Percentiles rank a stretch among this genome's conserved stretches.
These are phyloP conservation scores for Mythimna albipuncta DNA, from an alignment of 2,888 invertebrate genomes.

Conservation along the genomic window DNA sequence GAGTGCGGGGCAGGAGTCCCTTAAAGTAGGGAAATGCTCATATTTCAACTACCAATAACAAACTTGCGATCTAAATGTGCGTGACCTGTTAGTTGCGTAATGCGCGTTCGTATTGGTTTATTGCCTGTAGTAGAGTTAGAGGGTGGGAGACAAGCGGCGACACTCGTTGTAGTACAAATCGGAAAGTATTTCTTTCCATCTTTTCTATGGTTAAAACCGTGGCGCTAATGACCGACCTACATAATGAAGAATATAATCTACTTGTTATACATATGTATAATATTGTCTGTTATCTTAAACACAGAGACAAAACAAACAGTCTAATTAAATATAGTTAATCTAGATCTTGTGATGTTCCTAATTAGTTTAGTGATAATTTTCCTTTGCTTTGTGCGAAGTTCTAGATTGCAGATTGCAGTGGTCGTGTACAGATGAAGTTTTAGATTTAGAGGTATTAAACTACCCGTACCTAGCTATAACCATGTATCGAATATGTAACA, in stretches of 20 bases:
- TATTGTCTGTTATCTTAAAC: constrained; percentile 38
- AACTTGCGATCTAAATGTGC: no score
- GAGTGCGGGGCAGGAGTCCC: no score
- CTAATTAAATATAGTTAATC: constrained; percentile 60
- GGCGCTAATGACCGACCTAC: constrained; percentile 43
- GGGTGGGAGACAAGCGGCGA: no score
- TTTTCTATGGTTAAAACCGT: background rate
- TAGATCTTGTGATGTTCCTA: constrained; percentile 58
- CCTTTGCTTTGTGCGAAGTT: constrained; percentile 33
- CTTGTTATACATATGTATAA: background rate
- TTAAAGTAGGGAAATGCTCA: no score
- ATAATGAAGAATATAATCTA: constrained; percentile 11
- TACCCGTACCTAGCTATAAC: background rate
- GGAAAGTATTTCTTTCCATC: no score
- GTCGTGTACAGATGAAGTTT: background rate
- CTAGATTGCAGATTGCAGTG: constrained; percentile 33
- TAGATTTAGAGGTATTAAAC: background rate
- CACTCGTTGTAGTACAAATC: no score
- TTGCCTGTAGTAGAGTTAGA: no score
- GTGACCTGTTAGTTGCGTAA: no score
- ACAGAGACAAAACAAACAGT: constrained; percentile 38
- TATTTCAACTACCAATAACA: no score
- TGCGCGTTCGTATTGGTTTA: no score
- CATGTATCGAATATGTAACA: no score
- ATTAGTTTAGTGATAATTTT: constrained; percentile 55